Conservation (phyloP, 2,113 vertebrate species). For the Agapornis roseicollis region DNA sequence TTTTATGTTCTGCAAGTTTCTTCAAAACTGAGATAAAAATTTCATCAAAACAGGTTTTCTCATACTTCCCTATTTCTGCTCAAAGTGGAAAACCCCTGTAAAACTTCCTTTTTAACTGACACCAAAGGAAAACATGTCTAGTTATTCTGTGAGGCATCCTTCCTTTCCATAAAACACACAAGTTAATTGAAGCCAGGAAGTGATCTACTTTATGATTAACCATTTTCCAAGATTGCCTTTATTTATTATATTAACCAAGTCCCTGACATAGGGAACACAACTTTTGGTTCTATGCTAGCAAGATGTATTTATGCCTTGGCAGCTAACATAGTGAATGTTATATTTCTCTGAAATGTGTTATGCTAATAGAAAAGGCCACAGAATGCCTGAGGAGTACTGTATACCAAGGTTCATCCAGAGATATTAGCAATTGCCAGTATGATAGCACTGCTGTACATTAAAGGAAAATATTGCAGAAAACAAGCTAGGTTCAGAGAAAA, state of each 20-base stretch:
- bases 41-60: not conserved
- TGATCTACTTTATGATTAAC: not conserved
- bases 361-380: not conserved
- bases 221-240: not conserved
- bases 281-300: not conserved
- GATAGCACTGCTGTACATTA: not conserved
- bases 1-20: not conserved
- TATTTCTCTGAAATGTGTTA: not conserved
- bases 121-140: fast-evolving
- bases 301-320: not conserved
- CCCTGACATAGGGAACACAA: not conserved
- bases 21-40: not conserved
- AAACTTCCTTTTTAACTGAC: not conserved
- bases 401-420: not conserved
- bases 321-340: not conserved
- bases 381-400: not conserved
- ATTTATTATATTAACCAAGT: not conserved
- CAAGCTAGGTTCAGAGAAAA: not conserved
- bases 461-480: conserved; percentile 29
- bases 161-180: not conserved
- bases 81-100: not conserved
- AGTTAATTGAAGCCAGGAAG: not conserved
- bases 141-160: not conserved
- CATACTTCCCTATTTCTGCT: not conserved
- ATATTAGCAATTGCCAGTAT: not conserved